Base-by-base conservation (phyloP, 2,113 vertebrate species). In the Hipposideros armiger region DNA sequence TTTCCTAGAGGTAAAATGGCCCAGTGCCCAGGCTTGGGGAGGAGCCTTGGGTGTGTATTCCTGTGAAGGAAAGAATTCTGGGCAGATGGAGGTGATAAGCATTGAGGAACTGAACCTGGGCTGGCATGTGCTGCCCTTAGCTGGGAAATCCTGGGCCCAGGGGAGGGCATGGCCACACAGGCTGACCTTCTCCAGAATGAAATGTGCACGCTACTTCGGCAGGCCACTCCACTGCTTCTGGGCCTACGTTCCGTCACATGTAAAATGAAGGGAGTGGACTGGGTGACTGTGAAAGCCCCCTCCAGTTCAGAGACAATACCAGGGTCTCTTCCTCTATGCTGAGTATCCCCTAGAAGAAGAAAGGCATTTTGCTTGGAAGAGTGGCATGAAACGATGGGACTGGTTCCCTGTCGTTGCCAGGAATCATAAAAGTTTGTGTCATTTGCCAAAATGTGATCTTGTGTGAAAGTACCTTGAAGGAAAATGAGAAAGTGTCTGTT, bases 1-100 rank as follows among this genome's bases (percentile, higher is more conserved):
- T 97, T 96, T 97, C 87, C 85, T 67, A 45, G 78, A 73, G 83
- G 77, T 88, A 88, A 95, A 97, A 85, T n/a, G 87, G 42, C 76
- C 56, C 19, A 20, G 87, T 87, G 90, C 80, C 58, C 0, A 93
- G 66, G 58, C 42, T 69, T 95, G 32, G 22, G 94, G n/a, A 92
- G 69, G 73, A 82, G 17, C 3, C 80, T 56, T 66, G 84, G 89
- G 56, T 92, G 87, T 83, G 26, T 7, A 47, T 20, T 36, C 54
- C 54, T 76, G 95, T 92, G 60, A 77, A 84, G 82, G 69, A 95
- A 82, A 92, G 40, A 40, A 11, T 47, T 86, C 67, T 92, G 88
- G 4, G 10, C 11, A 66, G 90, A 45, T 70, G 24, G 58, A 90
- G 9, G 5, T 73, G 74, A 89, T 89, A 30, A 58, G 30, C 42